Base-by-base conservation (phyloP, 2,113 vertebrate genomes). In the Tupaia chinensis region DNA sequence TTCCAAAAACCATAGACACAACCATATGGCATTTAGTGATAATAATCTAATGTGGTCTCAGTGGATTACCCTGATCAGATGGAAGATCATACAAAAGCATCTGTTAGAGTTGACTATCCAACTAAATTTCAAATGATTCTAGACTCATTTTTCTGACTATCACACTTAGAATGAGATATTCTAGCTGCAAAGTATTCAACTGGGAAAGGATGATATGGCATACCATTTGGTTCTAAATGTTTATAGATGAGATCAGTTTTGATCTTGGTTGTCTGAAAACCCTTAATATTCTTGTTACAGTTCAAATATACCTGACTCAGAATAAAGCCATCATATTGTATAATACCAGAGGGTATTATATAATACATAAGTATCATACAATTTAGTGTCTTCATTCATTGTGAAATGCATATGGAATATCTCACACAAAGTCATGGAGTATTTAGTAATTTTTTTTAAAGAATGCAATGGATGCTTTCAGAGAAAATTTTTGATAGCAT, bases 51-150 rank as follows among this genome's bases (percentile, higher is more conserved):
- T 94, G 25, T 73, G 14, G 8, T 61, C 34, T 87, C 63, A 58
- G 16, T 65, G 25, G 14, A 14, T 69, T 66, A 68, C 14, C 15
- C 3, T 34, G 10, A 19, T 86, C 70, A 60, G 25, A n/a, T n/a
- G 53, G 32, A 84, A 89, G 19, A 72, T 60, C 27, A 10, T 1
- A 29, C 66, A 29, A 89, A 90, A 69, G 76, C 27, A 73, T 87
- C 29, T 94, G 56, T 23, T 54, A 76, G 29, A 65, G 1, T 23
- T 22, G 25, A 19, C 19, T 91, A 14, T 70, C 20, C 58, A 91
- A n/a, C 8, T n/a, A 90, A 70, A 58, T 81, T 77, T 84, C 82
- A 34, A 69, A 16, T 65, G 44, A 86, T 74, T 86, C 77, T 93
- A 29, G 20, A 91, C 29, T n/a, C 15, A 16, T 84, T 9, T 78